Evolutionary conservation across 2,888 invertebrate species (phyloP), one percentile per base, ranked within the genome.

Genomic region (Charanyca ferruginea): DNA sequence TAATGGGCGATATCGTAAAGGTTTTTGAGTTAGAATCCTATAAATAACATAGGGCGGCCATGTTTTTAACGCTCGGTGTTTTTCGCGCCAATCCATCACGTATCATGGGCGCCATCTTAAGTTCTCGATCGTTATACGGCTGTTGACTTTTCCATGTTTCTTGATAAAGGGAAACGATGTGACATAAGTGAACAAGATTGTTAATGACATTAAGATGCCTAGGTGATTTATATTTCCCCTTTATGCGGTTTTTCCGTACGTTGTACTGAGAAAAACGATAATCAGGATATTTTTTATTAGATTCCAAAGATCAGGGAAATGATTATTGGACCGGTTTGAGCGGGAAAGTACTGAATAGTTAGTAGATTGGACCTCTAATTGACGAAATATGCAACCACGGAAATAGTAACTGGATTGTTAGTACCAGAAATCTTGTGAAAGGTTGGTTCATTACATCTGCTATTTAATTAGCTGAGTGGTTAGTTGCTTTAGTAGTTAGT

Each of bases 101-200:
- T 22, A 13, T 44, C 23, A 11, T 25, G 3, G 52, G 11, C 53
- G 57, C 67, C 73, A 67, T 73, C 48, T 62, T 73, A 25, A 13
- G 8, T 53, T 54, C 22, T 4, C n/a, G 49, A 58, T 35, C 22
- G 18, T 48, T 73, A 18, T 38, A 28, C 38, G 44, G 48, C 58
- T 57, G n/a, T 73, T 73, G 53, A 58, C 73, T 59, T 72, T n/a
- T 52, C 11, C 53, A 25, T 59, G 45, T 51, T 47, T 59, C 7
- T 9, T 13, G 23, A 55, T 62, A 54, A 57, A 53, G 32, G 48
- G 3, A 20, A 35, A 18, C 28, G 28, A 53, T 23, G 18, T 57
- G 55, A 73, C 52, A 47, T 73, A 66, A 66, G 48, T 57, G 48
- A 59, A 16, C 52, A 54, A 49, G 58, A 54, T 62, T 62, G 47